Percentiles rank a stretch among this genome's conserved stretches.
Evolutionary conservation across 1,140 invertebrate species (phyloP).

Genomic region (Fopius arisanus): DNA sequence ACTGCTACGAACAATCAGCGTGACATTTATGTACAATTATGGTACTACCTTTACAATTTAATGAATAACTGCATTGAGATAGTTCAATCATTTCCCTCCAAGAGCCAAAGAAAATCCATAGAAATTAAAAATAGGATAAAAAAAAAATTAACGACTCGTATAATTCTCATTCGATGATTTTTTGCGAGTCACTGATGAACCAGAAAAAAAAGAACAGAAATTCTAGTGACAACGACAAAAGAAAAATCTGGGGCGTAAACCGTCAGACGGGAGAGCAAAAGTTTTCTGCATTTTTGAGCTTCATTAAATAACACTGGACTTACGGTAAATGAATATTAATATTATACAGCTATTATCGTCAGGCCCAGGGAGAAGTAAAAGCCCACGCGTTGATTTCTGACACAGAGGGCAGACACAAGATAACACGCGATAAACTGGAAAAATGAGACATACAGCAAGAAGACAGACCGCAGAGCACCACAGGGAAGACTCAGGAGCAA

Average conservation of each 20-base stretch:
- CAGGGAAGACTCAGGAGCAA: not conserved
- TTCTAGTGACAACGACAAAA: not conserved
- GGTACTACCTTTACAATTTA: not conserved
- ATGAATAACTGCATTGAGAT: not conserved
- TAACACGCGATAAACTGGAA: constrained; percentile 35
- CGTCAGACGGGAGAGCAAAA: not conserved
- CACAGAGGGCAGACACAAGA: constrained; percentile 26
- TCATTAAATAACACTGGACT: constrained; percentile 42
- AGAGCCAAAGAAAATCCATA: not conserved
- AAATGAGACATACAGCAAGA: constrained; percentile 32
- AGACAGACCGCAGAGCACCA: constrained; percentile 18
- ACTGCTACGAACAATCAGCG: not conserved
- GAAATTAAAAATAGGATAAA: not conserved
- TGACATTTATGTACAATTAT: not conserved
- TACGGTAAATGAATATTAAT: constrained; percentile 45
- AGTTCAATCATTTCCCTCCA: not conserved
- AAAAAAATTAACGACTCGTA: too few species aligned
- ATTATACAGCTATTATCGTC: constrained; percentile 47
- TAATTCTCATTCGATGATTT: too few species aligned
- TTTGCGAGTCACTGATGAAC: too few species aligned
- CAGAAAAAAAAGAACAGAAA: not conserved
- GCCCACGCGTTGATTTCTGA: not conserved
- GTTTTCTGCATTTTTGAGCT: constrained; percentile 40
- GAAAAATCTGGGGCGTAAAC: not conserved
- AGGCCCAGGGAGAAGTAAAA: constrained; percentile 33